phyloP scores from a whole-genome alignment of 1,140 invertebrate species.

The Trachelipus rathkii region DNA sequence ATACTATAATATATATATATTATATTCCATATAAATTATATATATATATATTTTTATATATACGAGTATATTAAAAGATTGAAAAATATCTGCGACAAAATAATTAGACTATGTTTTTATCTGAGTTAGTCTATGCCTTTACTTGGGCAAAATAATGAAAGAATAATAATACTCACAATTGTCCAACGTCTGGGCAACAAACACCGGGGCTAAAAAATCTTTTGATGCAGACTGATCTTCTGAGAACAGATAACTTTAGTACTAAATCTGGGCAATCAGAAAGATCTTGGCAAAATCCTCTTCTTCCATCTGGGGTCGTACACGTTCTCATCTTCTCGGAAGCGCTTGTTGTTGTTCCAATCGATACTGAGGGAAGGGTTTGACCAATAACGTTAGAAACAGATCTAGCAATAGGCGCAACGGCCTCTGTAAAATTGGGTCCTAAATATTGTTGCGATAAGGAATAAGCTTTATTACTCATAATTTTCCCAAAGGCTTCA shows the following conservation, averaged over 20 bases:
- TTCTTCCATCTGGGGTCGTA: constrained; percentile 70
- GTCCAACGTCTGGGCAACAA: constrained; percentile 66
- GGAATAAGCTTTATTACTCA: constrained; percentile 62
- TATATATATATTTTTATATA: too few species aligned
- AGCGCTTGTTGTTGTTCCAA: background rate
- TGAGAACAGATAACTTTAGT: constrained; percentile 71
- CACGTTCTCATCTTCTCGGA: constrained; percentile 55
- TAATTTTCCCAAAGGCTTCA: constrained; percentile 14
- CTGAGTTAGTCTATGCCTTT: background rate
- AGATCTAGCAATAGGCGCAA: constrained; percentile 34
- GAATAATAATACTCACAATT: constrained; percentile 46
- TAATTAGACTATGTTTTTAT: background rate
- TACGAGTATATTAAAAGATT: too few species aligned
- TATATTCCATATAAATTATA: too few species aligned
- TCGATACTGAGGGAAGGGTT: constrained; percentile 34
- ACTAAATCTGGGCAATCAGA: constrained; percentile 82
- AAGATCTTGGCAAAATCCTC: constrained; percentile 80
- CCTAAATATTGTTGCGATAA: constrained; percentile 75
- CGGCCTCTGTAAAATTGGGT: constrained; percentile 48
- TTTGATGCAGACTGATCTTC: constrained; percentile 86
- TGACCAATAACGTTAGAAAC: constrained; percentile 36
- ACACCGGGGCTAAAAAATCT: constrained; percentile 85
- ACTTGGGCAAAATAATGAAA: background rate
- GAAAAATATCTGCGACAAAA: too few species aligned
- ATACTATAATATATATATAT: too few species aligned